A percentile compares a stretch with the other conserved stretches of the same genome.
phyloP scores from a whole-genome alignment of 2,888 invertebrate genomes.

The Athalia rosae region DNA sequence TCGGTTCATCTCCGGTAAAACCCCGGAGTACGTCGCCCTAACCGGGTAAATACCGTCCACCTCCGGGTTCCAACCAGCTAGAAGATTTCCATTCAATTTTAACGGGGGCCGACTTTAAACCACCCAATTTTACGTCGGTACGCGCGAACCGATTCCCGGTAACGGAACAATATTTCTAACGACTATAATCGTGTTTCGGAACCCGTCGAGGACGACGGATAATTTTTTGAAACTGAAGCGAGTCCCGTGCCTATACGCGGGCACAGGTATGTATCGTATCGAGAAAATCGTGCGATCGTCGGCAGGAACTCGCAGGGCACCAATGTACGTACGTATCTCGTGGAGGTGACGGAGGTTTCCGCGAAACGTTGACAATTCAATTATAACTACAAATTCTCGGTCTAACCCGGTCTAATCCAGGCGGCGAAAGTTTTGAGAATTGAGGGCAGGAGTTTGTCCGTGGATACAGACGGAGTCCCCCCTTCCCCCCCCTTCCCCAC shows the following conservation, averaged over 20 bases:
- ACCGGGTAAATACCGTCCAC: slow-evolving; percentile 27
- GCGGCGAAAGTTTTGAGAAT: slow-evolving; percentile 62
- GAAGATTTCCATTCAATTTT: slow-evolving; percentile 19
- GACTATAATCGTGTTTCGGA: too few relatives aligned
- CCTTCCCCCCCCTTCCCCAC: slow-evolving; percentile 52
- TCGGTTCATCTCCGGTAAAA: slow-evolving; percentile 26
- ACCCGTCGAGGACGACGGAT: too few relatives aligned
- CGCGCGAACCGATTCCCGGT: neutral
- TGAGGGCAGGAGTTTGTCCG: slow-evolving; percentile 50
- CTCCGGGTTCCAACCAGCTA: neutral
- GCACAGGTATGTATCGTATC: too few relatives aligned
- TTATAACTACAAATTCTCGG: slow-evolving; percentile 67
- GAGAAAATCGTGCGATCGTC: neutral
- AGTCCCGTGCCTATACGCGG: too few relatives aligned
- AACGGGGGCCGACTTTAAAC: slow-evolving; percentile 2
- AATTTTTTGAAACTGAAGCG: too few relatives aligned
- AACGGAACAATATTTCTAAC: neutral
- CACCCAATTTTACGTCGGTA: neutral
- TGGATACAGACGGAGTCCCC: slow-evolving; percentile 51
- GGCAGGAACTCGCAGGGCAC: neutral
- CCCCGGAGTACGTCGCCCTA: slow-evolving; percentile 17
- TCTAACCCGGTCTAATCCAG: slow-evolving; percentile 55
- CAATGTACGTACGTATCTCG: slow-evolving; percentile 7
- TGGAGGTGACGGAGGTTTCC: neutral
- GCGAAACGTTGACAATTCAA: slow-evolving; percentile 65